These are phyloP conservation scores for Lycaena phlaeas DNA, from an alignment of 2,888 invertebrate species.

Conservation along the genomic window DNA sequence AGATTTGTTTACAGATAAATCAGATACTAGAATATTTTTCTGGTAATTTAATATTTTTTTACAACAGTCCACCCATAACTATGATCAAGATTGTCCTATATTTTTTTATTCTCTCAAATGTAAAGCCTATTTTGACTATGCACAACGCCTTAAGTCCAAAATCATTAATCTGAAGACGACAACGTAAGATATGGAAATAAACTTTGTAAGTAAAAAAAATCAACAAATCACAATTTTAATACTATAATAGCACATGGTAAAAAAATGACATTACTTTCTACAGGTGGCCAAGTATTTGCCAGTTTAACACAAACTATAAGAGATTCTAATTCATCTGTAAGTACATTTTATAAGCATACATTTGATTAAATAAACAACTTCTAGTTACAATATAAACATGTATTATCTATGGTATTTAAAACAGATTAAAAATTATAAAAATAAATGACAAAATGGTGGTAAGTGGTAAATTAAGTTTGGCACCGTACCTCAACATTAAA, in stretches of 20 bases:
- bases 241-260: not conserved
- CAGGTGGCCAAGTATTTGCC: not conserved
- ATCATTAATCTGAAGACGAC: no score
- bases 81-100: no score
- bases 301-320: not conserved
- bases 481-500: slow-evolving; percentile 4
- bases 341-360: slow-evolving; percentile 3
- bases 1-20: no score
- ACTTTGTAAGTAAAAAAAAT: no score
- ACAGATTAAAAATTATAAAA: not conserved
- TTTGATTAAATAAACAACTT: not conserved
- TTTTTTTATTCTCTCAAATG: no score
- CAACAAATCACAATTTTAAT: not conserved
- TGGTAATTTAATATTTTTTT: no score
- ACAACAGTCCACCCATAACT: no score
- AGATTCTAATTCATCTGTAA: not conserved
- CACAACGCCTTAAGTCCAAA: no score
- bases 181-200: no score
- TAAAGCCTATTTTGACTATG: no score
- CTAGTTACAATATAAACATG: not conserved
- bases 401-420: not conserved
- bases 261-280: not conserved
- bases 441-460: not conserved
- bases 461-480: slow-evolving; percentile 3
- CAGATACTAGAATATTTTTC: no score